Base-by-base conservation (phyloP, 2,888 invertebrate species). In the Apamea crenata region DNA sequence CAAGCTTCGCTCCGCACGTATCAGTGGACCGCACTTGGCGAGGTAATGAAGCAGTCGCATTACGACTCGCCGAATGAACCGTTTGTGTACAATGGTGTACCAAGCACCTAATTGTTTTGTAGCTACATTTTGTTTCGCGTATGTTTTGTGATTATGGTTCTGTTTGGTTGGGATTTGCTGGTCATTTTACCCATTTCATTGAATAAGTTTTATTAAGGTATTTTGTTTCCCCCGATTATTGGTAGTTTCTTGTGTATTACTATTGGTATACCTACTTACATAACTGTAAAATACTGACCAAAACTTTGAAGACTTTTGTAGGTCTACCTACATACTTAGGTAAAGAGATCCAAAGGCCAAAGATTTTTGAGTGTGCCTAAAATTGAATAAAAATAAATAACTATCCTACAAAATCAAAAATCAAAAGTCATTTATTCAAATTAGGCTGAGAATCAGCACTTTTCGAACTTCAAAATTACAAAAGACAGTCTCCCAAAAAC, bases 1-100 rank as follows among this genome's bases (percentile, higher is more conserved):
- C 84, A 88, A 82, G 90, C 90, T 90, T 92, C 90, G 88, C 87
- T 85, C 80, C 85, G 87, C 75, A 88, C 84, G 89, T 92, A 93
- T 93, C 91, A 92, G 87, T 87, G 87, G 91, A 90, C 92, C 91
- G 87, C 92, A 93, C 88, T 91, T 90, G 88, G 87, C 81, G 82
- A 89, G 91, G 91, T 91, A 93, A 94, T 93, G 92, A 92, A 92
- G 65, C 79, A 74, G 66, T 77, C 77, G 78, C 71, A 78, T 82
- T 74, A 80, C 77, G 72, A 82, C 78, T 84, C 83, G 84, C 83
- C 66, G 78, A 81, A 70, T 78, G 50, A 82, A 78, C 50, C 66
- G 75, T 80, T 72, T 77, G 78, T 59, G 66, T 78, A 81, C 73
- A 77, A 74, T 84, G 47, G 71, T 56, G 71, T 76, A 86, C 68